These are phyloP conservation scores for Thecophora atra DNA, from an alignment of 2,888 invertebrate species.

Conservation along the genomic window DNA sequence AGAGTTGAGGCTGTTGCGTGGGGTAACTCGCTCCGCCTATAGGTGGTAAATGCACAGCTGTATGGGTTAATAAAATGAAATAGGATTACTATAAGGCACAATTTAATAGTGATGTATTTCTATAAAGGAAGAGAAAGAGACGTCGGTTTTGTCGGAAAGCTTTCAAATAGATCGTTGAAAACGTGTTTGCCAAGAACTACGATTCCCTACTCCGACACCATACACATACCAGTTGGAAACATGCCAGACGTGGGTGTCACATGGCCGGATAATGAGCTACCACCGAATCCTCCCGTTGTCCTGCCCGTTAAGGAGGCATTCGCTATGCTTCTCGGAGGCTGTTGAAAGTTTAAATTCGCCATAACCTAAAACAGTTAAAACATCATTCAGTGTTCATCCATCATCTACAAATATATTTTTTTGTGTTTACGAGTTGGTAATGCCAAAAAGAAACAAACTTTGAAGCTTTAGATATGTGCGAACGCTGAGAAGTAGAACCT, in stretches of 20 bases:
- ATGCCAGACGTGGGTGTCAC: slow-evolving; percentile 77
- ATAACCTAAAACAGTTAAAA: slow-evolving; percentile 73
- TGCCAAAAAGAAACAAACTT: too few relatives aligned
- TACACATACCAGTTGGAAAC: slow-evolving; percentile 69
- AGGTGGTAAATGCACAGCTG: slow-evolving; percentile 39
- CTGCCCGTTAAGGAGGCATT: slow-evolving; percentile 76
- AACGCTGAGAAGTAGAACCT: too few relatives aligned
- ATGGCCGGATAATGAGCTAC: slow-evolving; percentile 78
- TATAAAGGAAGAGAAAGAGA: neutral
- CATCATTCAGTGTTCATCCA: too few relatives aligned
- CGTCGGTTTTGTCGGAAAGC: neutral
- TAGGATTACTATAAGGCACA: slow-evolving; percentile 14
- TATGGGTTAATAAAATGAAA: neutral
- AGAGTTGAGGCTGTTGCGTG: slow-evolving; percentile 69
- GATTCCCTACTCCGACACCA: too few relatives aligned
- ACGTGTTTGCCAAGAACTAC: too few relatives aligned
- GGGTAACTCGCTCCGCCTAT: slow-evolving; percentile 66
- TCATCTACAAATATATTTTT: too few relatives aligned
- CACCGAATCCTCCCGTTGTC: slow-evolving; percentile 74
- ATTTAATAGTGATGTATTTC: too few relatives aligned
- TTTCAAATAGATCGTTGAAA: neutral
- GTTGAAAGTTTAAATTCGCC: slow-evolving; percentile 93
- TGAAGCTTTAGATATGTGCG: too few relatives aligned
- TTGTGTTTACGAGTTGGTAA: too few relatives aligned
- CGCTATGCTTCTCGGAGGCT: slow-evolving; percentile 88